Conservation (phyloP, 2,888 invertebrate species). For the Acrocyrtus sp. region DNA sequence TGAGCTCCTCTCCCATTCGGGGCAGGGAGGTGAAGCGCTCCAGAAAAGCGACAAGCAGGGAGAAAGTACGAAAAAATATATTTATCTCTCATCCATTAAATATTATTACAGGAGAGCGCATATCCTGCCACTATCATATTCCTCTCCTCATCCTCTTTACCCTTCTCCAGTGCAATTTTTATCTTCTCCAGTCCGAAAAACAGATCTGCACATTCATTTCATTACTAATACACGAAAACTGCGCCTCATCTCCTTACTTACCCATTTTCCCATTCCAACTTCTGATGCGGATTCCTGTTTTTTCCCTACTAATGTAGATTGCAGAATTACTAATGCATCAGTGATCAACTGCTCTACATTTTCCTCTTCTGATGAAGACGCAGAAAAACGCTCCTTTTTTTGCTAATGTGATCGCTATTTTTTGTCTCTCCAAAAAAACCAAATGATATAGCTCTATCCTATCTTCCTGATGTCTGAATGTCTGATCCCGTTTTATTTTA, state of each 20-base stretch:
- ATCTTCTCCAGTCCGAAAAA: too few relatives aligned
- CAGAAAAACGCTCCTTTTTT: not conserved
- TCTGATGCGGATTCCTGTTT: too few relatives aligned
- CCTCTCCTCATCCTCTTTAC: not conserved
- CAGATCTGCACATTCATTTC: not conserved
- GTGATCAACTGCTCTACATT: not conserved
- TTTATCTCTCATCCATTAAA: not conserved
- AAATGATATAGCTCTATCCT: slow-evolving; percentile 49
- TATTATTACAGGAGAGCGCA: not conserved
- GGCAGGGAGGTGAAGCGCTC: slow-evolving; percentile 54
- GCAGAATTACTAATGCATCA: not conserved
- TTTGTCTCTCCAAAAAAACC: too few relatives aligned
- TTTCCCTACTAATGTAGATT: too few relatives aligned
- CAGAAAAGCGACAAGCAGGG: slow-evolving; percentile 55
- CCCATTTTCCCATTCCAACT: too few relatives aligned
- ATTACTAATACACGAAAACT: too few relatives aligned
- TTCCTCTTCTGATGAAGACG: not conserved
- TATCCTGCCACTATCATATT: not conserved
- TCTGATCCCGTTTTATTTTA: too few relatives aligned
- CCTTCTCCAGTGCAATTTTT: not conserved
- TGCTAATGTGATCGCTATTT: slow-evolving; percentile 36
- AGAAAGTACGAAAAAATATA: slow-evolving; percentile 60
- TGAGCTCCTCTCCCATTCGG: slow-evolving; percentile 54
- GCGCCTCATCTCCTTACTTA: too few relatives aligned
- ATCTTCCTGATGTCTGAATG: too few relatives aligned